Conservation (phyloP, 92 coral and sea anemone genomes). For the Micromussa lordhowensis region DNA sequence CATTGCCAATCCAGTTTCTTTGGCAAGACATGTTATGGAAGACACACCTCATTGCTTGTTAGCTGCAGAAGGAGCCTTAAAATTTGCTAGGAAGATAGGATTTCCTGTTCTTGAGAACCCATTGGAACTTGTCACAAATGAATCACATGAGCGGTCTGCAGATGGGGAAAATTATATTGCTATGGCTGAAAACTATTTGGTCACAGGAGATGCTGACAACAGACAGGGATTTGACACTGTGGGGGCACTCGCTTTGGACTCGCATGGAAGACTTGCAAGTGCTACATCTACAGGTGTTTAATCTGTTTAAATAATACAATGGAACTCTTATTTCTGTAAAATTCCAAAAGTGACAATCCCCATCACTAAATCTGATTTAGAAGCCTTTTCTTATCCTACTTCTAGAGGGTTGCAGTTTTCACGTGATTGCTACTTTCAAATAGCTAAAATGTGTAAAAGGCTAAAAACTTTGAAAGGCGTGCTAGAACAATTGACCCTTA, state of each 20-base stretch:
- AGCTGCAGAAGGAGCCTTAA: constrained; percentile 79
- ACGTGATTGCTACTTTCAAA: no score
- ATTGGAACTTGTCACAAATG: constrained; percentile 62
- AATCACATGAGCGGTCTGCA: constrained; percentile 46
- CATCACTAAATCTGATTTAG: no score
- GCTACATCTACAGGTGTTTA: constrained; percentile 96
- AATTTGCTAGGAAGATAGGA: constrained; percentile 85
- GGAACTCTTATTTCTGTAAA: no score
- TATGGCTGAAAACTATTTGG: neutral
- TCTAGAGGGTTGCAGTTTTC: no score
- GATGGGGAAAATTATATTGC: neutral
- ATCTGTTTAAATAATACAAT: neutral
- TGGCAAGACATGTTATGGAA: constrained; percentile 90
- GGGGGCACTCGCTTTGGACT: constrained; percentile 98
- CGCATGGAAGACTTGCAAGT: constrained; percentile 86
- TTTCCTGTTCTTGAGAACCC: constrained; percentile 85
- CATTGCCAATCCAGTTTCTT: constrained; percentile 85
- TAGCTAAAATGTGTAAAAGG: no score
- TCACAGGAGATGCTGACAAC: neutral
- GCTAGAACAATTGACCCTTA: no score
- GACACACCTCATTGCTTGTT: constrained; percentile 89
- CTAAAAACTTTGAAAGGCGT: no score
- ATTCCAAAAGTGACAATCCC: no score
- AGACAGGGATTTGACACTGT: constrained; percentile 83
- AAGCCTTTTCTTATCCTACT: no score